Evolutionary conservation across 2,113 vertebrate genomes (phyloP), one percentile per base, ranked within the genome.

Genomic region (Pituophis catenifer): DNA sequence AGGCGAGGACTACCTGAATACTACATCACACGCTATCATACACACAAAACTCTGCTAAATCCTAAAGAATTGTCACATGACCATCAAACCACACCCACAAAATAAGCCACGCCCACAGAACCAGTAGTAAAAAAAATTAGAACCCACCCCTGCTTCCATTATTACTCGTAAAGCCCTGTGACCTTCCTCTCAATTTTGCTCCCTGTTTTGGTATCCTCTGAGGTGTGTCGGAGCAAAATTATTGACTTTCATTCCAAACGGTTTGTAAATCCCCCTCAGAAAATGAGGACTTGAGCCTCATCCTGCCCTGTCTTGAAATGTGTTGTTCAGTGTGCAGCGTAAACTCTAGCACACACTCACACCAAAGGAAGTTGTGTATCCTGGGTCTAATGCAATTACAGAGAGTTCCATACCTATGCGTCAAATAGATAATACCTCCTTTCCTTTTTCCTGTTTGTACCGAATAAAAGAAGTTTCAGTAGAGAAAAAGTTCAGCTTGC

Each of bases 391-490:
- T 1, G 6, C 17, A 81, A 81, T 53, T 38, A 38, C 10, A 33
- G 29, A 89, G 8, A 58, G 24, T 8, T 17, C 33, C n/a, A 75
- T 23, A 6, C 17, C 44, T 26, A 8, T 0, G 53, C 5, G 62
- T 81, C 0, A 87, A 10, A 89, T 17, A 92, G 50, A 6, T 21
- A 21, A 21, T 5, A 29, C 5, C 0, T 54, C 93, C 93, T 59
- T 10, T 50, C 65, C 54, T 29, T 91, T 23, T 87, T 17, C 19
- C 8, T 11, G 2, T 11, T 21, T 12, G 8, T 15, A 4, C 2
- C 48, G 29, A 92, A 92, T 48, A 94, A 59, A 53, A 12, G 89
- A 93, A 90, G n/a, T 93, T 55, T 85, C 91, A 4, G 33, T 29
- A 88, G 10, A 95, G 55, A 29, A 44, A 94, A 92, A 90, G 75